These are phyloP conservation scores for Epinephelus fuscoguttatus DNA, from an alignment of 2,113 vertebrate species.

Conservation along the genomic window DNA sequence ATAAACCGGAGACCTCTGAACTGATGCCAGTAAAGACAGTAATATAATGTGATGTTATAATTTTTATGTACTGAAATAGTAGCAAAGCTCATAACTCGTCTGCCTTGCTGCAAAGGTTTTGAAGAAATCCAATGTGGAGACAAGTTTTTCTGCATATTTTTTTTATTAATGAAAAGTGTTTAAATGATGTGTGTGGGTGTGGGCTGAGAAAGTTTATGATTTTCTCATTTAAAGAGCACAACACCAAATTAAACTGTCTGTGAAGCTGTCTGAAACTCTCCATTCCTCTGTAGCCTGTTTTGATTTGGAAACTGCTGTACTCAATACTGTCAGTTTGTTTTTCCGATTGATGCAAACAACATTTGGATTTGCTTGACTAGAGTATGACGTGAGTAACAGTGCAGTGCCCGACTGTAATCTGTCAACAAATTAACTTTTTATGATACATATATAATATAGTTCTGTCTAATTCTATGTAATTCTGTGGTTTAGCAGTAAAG, in stretches of 20 bases:
- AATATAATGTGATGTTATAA: neutral
- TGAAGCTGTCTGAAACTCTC: neutral
- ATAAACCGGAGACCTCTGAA: conserved; percentile 15
- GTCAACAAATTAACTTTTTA: neutral
- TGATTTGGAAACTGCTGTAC: conserved; percentile 28
- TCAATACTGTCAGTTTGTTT: conserved; percentile 37
- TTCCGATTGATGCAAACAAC: conserved; percentile 44
- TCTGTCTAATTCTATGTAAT: neutral
- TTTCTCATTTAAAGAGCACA: conserved; percentile 39
- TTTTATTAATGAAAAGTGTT: conserved; percentile 25
- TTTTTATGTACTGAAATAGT: neutral
- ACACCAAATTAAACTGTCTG: conserved; percentile 36
- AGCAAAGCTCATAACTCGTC: conserved; percentile 27
- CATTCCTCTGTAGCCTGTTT: conserved; percentile 23
- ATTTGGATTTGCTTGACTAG: conserved; percentile 28
- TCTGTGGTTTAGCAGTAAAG: neutral
- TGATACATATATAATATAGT: neutral
- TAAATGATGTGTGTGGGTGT: conserved; percentile 58
- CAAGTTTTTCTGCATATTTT: conserved; percentile 17
- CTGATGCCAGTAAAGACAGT: conserved; percentile 2
- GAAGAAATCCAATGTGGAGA: conserved; percentile 16
- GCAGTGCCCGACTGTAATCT: neutral
- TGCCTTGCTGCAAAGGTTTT: conserved; percentile 3
- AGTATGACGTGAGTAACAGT: neutral
- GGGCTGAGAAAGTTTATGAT: conserved; percentile 34